These are phyloP conservation scores for Scomberomorus guttatus DNA, from an alignment of 2,797 vertebrate species.

Conservation along the genomic window DNA sequence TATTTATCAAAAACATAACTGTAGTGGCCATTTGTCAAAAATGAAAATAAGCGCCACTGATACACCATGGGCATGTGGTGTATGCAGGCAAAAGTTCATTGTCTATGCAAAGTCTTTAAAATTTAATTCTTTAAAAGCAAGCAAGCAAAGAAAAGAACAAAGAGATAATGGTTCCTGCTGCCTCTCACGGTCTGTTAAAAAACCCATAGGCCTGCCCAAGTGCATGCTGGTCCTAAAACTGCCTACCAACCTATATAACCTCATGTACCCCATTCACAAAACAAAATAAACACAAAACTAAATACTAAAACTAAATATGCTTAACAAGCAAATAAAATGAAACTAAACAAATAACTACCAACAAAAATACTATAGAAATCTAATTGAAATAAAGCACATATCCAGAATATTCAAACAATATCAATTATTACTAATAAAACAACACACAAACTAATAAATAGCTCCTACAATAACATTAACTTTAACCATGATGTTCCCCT, in stretches of 20 bases:
- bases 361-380: too few species aligned
- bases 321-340: too few species aligned
- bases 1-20: too few species aligned
- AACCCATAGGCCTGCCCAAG: neutral
- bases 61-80: too few species aligned
- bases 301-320: too few species aligned
- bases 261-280: neutral
- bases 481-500: neutral
- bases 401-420: neutral
- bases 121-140: neutral
- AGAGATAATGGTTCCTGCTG: neutral
- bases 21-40: too few species aligned
- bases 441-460: neutral
- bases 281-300: neutral
- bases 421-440: too few species aligned
- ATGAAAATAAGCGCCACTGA: too few species aligned
- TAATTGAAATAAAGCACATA: neutral
- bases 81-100: too few species aligned
- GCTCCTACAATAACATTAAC: too few species aligned
- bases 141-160: neutral
- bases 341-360: too few species aligned
- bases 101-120: neutral
- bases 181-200: neutral
- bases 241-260: neutral
- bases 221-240: constrained; percentile 9